phyloP scores from a whole-genome alignment of 1,140 invertebrate genomes.

The Phymastichus coffea region DNA sequence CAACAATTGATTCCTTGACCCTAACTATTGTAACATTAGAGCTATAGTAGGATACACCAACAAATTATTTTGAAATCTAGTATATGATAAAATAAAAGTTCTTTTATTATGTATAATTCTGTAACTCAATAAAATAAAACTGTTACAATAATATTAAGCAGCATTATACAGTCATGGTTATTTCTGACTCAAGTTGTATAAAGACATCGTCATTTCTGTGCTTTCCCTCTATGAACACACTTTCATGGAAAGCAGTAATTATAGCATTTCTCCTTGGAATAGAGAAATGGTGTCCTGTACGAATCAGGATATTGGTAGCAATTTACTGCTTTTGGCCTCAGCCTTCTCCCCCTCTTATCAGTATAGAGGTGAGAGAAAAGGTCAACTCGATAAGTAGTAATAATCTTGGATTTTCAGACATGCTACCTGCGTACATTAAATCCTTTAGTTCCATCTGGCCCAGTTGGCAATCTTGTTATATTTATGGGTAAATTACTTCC shows the following conservation, averaged over 20 bases:
- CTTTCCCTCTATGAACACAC: background rate
- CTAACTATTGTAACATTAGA: background rate
- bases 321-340: slow-evolving; percentile 47
- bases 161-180: slow-evolving; percentile 16
- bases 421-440: slow-evolving; percentile 63
- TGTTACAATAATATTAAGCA: slow-evolving; percentile 21
- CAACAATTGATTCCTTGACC: slow-evolving; percentile 4
- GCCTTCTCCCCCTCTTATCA: slow-evolving; percentile 40
- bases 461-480: slow-evolving; percentile 58
- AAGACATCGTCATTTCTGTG: slow-evolving; percentile 25
- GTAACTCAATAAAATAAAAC: slow-evolving; percentile 15
- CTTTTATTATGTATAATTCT: slow-evolving; percentile 22
- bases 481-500: slow-evolving; percentile 42
- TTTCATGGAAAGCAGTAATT: slow-evolving; percentile 7
- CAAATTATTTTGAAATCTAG: background rate
- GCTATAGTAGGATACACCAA: background rate
- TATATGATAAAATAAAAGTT: slow-evolving; percentile 4
- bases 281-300: background rate
- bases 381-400: slow-evolving; percentile 38
- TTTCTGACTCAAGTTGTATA: slow-evolving; percentile 18
- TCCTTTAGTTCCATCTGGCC: slow-evolving; percentile 62
- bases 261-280: background rate
- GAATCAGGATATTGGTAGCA: slow-evolving; percentile 29
- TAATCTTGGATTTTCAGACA: slow-evolving; percentile 29
- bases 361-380: slow-evolving; percentile 35